Evolutionary conservation across 2,113 vertebrate species (phyloP).

Genomic region (Lophius piscatorius): DNA sequence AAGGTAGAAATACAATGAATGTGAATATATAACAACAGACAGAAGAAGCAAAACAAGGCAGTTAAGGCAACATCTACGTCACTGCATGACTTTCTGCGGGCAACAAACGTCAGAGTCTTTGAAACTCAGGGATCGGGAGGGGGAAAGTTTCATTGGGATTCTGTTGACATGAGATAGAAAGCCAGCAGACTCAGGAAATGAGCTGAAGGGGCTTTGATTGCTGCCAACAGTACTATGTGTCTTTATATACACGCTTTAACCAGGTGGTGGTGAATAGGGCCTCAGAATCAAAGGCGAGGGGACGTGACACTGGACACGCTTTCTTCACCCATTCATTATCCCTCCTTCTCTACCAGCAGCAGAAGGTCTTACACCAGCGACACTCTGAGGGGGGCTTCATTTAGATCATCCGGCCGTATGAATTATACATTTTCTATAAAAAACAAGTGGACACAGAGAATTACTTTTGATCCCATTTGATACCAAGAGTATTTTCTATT

Average conservation of each 20-base stretch:
- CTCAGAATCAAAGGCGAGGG: slow-evolving; percentile 57
- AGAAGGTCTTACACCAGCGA: too few species aligned
- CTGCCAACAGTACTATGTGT: slow-evolving; percentile 70
- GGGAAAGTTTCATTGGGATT: slow-evolving; percentile 84
- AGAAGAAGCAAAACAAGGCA: too few species aligned
- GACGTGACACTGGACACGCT: slow-evolving; percentile 56
- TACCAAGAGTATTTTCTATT: slow-evolving; percentile 1
- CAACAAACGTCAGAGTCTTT: slow-evolving; percentile 45
- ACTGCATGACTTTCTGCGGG: slow-evolving; percentile 35
- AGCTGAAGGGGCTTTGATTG: slow-evolving; percentile 87
- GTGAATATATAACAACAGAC: too few species aligned
- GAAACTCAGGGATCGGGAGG: slow-evolving; percentile 31
- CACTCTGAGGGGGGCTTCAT: too few species aligned
- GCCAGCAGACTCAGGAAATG: slow-evolving; percentile 85
- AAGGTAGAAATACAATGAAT: too few species aligned
- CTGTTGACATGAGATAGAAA: slow-evolving; percentile 91
- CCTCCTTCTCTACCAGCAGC: slow-evolving; percentile 30
- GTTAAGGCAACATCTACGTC: neutral
- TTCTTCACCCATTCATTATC: slow-evolving; percentile 52
- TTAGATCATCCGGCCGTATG: too few species aligned
- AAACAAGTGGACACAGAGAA: neutral
- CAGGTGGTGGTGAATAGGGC: slow-evolving; percentile 59
- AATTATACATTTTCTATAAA: too few species aligned
- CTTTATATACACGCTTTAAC: slow-evolving; percentile 67
- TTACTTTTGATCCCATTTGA: neutral